These are phyloP conservation scores for Phaethornis superciliosus DNA, from an alignment of 2,113 vertebrate genomes.

Conservation along the genomic window DNA sequence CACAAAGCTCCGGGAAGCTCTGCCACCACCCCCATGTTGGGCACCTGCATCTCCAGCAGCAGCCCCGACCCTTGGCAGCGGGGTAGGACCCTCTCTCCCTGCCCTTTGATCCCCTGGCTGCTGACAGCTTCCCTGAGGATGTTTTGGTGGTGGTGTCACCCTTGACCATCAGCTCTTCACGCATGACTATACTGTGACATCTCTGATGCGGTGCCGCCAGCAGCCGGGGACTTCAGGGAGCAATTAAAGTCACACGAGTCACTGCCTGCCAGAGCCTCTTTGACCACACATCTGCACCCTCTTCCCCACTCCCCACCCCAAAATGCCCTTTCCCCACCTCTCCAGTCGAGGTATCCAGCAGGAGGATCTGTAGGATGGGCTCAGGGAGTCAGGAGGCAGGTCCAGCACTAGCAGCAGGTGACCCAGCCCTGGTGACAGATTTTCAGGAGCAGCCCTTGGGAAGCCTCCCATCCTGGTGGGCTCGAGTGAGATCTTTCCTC, in stretches of 20 bases:
- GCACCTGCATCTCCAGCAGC: background rate
- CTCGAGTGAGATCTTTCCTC: conserved; percentile 1
- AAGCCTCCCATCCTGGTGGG: conserved; percentile 27
- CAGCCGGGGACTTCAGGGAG: background rate
- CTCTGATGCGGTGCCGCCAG: conserved; percentile 1
- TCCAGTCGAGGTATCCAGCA: fast-evolving
- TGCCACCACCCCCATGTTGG: background rate
- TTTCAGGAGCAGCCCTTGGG: background rate
- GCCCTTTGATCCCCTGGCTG: background rate
- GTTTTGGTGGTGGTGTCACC: conserved; percentile 36
- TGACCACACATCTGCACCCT: background rate
- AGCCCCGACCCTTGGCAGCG: background rate
- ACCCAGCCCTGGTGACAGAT: fast-evolving
- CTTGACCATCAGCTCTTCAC: conserved; percentile 22
- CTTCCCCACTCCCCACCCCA: background rate
- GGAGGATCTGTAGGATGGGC: background rate
- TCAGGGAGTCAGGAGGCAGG: background rate
- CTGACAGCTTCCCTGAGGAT: conserved; percentile 38
- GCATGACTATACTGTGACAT: conserved; percentile 28
- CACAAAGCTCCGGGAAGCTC: background rate
- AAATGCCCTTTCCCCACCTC: background rate
- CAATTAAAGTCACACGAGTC: conserved; percentile 23
- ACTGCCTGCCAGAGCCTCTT: background rate
- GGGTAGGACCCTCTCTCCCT: background rate
- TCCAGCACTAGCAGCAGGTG: background rate